Evolutionary conservation across 2,113 vertebrate genomes (phyloP).

Genomic region (Heloderma charlesbogerti): DNA sequence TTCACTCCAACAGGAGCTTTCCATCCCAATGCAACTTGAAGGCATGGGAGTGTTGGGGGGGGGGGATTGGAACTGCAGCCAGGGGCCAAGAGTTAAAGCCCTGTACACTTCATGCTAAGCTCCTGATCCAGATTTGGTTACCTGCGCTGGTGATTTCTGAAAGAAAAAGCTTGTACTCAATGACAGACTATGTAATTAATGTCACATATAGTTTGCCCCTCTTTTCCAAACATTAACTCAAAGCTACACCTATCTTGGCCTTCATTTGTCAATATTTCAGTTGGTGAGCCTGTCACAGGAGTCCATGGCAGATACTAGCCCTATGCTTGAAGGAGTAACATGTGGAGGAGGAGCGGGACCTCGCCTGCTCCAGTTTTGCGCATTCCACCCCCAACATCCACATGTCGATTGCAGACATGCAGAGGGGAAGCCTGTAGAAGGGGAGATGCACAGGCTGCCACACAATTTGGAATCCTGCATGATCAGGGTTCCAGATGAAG

Average conservation of each 20-base stretch:
- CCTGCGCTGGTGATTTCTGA: too few species aligned
- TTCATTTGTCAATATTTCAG: constrained; percentile 6
- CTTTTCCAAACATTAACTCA: background rate
- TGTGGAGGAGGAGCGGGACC: background rate
- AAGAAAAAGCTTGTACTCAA: too few species aligned
- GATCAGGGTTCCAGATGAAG: background rate
- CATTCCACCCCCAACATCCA: background rate
- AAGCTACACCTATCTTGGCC: background rate
- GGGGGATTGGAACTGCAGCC: too few species aligned
- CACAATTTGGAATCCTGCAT: background rate
- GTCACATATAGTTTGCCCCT: too few species aligned
- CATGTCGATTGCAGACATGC: background rate
- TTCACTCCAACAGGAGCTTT: too few species aligned
- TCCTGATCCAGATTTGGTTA: too few species aligned
- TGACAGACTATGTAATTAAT: too few species aligned
- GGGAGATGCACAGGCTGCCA: background rate
- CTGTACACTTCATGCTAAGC: too few species aligned
- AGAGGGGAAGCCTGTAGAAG: background rate
- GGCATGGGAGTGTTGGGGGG: too few species aligned
- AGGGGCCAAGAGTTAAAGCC: too few species aligned
- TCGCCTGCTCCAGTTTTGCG: background rate
- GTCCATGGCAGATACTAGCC: background rate
- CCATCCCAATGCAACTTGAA: too few species aligned
- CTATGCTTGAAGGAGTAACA: too few species aligned
- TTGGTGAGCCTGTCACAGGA: constrained; percentile 31